Evolutionary conservation across 2,113 vertebrate genomes (phyloP).

Genomic region (Plestiodon gilberti): DNA sequence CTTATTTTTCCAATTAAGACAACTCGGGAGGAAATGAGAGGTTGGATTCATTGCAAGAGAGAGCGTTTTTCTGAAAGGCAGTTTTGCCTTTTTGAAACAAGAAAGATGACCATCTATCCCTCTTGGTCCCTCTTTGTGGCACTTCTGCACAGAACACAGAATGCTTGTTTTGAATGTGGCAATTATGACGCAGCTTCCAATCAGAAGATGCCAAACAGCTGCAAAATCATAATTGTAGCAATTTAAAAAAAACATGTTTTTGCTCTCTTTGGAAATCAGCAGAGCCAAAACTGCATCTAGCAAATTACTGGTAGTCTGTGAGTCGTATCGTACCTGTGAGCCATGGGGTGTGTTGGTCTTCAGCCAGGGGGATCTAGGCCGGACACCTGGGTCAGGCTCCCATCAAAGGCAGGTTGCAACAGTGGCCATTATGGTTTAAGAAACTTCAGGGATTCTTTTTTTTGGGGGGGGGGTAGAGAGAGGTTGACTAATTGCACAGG

Average conservation of each 20-base stretch:
- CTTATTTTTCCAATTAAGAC: neutral
- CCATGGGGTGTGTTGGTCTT: too few relatives aligned
- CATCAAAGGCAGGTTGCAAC: too few relatives aligned
- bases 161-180: neutral
- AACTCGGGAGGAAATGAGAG: neutral
- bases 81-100: neutral
- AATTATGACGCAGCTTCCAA: slow-evolving; percentile 12
- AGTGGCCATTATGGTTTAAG: too few relatives aligned
- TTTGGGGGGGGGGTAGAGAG: too few relatives aligned
- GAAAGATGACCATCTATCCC: neutral
- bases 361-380: too few relatives aligned
- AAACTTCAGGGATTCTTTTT: too few relatives aligned
- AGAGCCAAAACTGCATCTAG: neutral
- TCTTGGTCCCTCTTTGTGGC: neutral
- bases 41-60: neutral
- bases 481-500: too few relatives aligned
- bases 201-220: slow-evolving; percentile 24
- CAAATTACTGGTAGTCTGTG: neutral
- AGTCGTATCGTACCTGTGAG: neutral
- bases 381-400: too few relatives aligned
- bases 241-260: slow-evolving; percentile 21
- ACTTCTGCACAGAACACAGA: neutral
- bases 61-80: neutral
- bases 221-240: slow-evolving; percentile 21
- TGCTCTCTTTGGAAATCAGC: neutral